phyloP scores from a whole-genome alignment of 2,113 vertebrate genomes.

The Odobenus rosmarus region DNA sequence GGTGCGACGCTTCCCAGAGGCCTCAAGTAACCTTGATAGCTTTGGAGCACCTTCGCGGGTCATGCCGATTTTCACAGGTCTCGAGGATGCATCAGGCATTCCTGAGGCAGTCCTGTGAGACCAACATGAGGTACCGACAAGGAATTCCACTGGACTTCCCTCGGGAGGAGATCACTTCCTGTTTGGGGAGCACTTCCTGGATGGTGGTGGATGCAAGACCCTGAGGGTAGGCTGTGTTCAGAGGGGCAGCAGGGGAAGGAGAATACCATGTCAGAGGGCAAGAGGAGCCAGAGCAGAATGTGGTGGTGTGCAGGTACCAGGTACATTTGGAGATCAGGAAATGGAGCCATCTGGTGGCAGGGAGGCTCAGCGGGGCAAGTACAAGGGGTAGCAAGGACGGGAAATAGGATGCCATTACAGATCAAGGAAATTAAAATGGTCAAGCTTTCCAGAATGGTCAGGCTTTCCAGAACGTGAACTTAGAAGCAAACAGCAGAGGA shows the following conservation, averaged over 20 bases:
- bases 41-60: background rate
- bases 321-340: background rate
- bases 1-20: background rate
- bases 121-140: too few species aligned
- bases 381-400: background rate
- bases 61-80: background rate
- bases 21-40: background rate
- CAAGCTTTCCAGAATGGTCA: background rate
- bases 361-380: background rate
- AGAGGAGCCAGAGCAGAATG: background rate
- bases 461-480: background rate
- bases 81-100: background rate
- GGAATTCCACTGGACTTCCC: background rate
- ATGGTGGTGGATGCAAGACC: background rate
- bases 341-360: background rate
- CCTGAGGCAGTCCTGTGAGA: background rate
- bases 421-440: too few species aligned
- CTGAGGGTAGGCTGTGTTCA: accelerated
- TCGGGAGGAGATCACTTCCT: background rate
- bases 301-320: accelerated
- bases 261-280: accelerated
- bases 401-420: background rate
- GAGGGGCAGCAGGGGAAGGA: background rate
- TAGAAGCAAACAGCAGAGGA: background rate
- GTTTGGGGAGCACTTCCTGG: background rate